Percentiles rank a stretch among this genome's conserved stretches.
Evolutionary conservation across 2,888 invertebrate genomes (phyloP).

Genomic region (Diadegma fenestrale): DNA sequence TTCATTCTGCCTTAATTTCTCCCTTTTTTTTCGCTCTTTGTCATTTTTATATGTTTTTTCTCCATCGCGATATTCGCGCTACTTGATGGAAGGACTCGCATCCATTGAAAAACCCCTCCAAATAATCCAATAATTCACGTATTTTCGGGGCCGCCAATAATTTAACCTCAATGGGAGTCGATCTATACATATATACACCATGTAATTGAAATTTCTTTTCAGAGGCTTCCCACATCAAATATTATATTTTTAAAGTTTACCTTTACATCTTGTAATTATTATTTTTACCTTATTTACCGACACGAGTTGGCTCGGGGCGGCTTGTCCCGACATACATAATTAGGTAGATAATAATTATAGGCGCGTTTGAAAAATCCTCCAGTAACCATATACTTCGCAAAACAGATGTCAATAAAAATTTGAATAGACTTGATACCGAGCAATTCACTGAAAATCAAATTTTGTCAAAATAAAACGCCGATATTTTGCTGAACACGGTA

Average conservation of each 20-base stretch:
- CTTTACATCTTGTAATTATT: conserved; percentile 35
- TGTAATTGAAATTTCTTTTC: conserved; percentile 33
- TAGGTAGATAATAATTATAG: conserved; percentile 41
- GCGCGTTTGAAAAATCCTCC: conserved; percentile 33
- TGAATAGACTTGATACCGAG: background rate
- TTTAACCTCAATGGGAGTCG: conserved; percentile 29
- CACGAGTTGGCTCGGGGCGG: conserved; percentile 33
- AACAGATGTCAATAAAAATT: background rate
- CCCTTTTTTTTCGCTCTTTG: conserved; percentile 37
- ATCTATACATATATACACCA: conserved; percentile 15
- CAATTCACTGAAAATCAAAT: too few relatives aligned
- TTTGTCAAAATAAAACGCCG: too few relatives aligned
- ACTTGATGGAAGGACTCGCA: conserved; percentile 47
- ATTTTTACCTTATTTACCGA: conserved; percentile 39
- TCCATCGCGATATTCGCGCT: conserved; percentile 34
- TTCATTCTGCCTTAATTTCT: conserved; percentile 68
- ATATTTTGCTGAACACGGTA: too few relatives aligned
- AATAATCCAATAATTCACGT: conserved; percentile 64
- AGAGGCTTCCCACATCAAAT: conserved; percentile 39
- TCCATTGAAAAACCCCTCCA: conserved; percentile 52
- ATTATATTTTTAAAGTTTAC: background rate
- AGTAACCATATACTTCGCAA: background rate
- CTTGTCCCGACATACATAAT: background rate
- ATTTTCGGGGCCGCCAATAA: conserved; percentile 35
- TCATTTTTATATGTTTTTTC: conserved; percentile 16